These are phyloP conservation scores for Ochropacha duplaris DNA, from an alignment of 2,888 invertebrate species.

Conservation along the genomic window DNA sequence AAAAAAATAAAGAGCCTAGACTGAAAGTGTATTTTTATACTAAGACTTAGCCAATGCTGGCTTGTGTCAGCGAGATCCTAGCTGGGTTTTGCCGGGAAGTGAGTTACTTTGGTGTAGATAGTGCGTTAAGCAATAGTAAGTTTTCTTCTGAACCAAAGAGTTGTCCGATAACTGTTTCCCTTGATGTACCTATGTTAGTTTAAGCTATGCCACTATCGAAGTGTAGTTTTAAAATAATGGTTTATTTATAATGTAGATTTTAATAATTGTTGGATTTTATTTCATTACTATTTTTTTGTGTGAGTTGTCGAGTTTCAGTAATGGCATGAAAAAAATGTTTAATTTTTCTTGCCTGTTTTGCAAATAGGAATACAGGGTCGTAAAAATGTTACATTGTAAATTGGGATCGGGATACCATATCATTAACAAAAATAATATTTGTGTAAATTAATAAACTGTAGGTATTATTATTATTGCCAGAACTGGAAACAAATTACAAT, in stretches of 20 bases:
- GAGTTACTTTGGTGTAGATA: slow-evolving; percentile 36
- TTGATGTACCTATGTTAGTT: slow-evolving; percentile 11
- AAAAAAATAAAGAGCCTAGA: slow-evolving; percentile 63
- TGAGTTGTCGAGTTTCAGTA: background rate
- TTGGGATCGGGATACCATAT: background rate
- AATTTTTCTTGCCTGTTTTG: too few species aligned
- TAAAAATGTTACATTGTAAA: background rate
- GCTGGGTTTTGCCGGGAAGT: background rate
- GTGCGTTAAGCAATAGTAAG: slow-evolving; percentile 43
- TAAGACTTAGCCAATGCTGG: slow-evolving; percentile 11
- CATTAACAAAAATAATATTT: background rate
- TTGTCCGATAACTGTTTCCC: slow-evolving; percentile 14
- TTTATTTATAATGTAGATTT: slow-evolving; percentile 20
- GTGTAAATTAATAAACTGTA: background rate
- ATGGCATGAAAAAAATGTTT: too few species aligned
- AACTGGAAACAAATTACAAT: background rate
- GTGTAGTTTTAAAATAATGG: slow-evolving; percentile 7
- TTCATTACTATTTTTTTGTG: background rate
- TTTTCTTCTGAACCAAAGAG: slow-evolving; percentile 61
- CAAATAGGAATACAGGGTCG: background rate
- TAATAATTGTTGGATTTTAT: background rate
- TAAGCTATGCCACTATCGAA: slow-evolving; percentile 19
- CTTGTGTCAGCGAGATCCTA: background rate
- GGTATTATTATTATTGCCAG: background rate
- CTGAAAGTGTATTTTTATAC: slow-evolving; percentile 57